Percentiles rank a stretch among this genome's conserved stretches.
These are phyloP conservation scores for Vicugna pacos DNA, from an alignment of 2,113 vertebrate species.

Conservation along the genomic window DNA sequence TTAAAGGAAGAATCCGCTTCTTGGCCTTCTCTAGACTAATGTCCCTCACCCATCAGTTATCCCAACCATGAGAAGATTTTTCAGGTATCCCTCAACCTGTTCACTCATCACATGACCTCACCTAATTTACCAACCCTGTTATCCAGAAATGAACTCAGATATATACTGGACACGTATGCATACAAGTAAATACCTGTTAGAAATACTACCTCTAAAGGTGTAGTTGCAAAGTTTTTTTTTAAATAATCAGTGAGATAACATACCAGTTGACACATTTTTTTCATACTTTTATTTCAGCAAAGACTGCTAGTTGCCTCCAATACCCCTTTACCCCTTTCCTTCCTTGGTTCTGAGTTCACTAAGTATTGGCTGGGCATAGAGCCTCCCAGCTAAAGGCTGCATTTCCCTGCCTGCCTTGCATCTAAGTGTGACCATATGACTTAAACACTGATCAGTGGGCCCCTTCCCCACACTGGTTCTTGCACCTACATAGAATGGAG, in stretches of 20 bases:
- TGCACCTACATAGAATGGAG: neutral
- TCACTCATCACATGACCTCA: neutral
- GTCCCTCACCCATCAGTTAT: neutral
- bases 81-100: neutral
- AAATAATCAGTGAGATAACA: neutral
- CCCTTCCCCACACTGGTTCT: neutral
- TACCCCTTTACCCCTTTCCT: neutral
- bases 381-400: neutral
- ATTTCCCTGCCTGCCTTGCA: neutral
- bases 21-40: neutral
- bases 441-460: neutral
- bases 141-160: slow-evolving; percentile 16
- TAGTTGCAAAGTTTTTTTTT: neutral
- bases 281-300: neutral
- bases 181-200: neutral
- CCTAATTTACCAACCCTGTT: neutral
- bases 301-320: neutral
- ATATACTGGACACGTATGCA: neutral
- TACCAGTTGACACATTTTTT: neutral
- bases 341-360: neutral
- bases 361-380: neutral
- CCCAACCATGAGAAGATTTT: neutral
- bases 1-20: neutral
- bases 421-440: neutral
- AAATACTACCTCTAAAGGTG: neutral